These are phyloP conservation scores for Limnodromus scolopaceus DNA, from an alignment of 2,797 vertebrate genomes.

Conservation along the genomic window DNA sequence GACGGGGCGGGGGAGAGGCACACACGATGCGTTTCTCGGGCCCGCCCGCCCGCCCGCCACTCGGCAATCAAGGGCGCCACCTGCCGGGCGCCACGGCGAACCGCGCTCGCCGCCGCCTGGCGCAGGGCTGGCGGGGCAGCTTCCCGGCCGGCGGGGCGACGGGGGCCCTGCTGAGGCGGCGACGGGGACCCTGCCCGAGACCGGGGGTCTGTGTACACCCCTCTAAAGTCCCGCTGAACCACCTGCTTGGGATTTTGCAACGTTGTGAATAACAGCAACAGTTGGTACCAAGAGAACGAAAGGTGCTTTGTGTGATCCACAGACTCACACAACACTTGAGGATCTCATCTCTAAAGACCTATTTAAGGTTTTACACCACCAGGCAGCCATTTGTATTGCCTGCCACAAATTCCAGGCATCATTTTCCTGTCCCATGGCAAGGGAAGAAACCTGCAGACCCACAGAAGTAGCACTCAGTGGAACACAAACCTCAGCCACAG, in stretches of 20 bases:
- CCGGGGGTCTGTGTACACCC: neutral
- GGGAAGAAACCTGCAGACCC: neutral
- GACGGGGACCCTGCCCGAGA: too few relatives aligned
- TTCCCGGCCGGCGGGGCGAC: too few relatives aligned
- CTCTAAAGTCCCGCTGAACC: neutral
- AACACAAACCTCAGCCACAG: neutral
- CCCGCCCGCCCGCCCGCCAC: constrained; percentile 40
- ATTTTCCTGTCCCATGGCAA: neutral
- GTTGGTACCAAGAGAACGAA: neutral
- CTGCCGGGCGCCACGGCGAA: constrained; percentile 57
- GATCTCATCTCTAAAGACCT: neutral
- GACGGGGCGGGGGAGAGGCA: neutral
- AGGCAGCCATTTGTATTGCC: neutral
- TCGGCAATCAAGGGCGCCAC: constrained; percentile 78
- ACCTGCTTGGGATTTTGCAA: too few relatives aligned
- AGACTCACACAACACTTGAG: neutral
- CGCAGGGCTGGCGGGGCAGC: neutral
- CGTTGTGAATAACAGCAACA: too few relatives aligned
- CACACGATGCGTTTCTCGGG: neutral
- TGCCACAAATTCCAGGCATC: neutral
- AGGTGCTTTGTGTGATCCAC: neutral
- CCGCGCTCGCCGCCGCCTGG: neutral
- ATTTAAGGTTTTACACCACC: neutral
- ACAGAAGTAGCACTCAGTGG: neutral
- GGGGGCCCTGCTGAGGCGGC: neutral